Conservation (phyloP, 2,888 invertebrate species). For the Apamea epomidion region DNA sequence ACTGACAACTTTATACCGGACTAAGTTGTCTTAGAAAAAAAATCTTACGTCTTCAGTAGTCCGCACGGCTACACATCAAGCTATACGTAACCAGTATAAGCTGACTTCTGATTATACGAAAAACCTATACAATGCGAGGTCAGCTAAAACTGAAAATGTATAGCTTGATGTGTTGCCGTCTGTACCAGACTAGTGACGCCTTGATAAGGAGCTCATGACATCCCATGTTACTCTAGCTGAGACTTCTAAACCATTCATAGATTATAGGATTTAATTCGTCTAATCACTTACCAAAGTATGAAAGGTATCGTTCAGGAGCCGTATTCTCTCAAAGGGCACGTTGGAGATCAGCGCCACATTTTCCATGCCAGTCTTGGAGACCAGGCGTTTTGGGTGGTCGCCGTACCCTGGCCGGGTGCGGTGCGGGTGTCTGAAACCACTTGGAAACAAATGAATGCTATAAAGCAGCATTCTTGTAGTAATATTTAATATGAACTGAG, state of each 20-base stretch:
- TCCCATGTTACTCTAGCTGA: too few relatives aligned
- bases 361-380: constrained; percentile 84
- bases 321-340: constrained; percentile 86
- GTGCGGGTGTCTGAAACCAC: constrained; percentile 66
- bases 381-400: constrained; percentile 82
- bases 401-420: constrained; percentile 77
- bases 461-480: background rate
- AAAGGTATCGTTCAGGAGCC: constrained; percentile 86
- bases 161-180: too few relatives aligned
- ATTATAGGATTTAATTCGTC: background rate
- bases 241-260: background rate
- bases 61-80: too few relatives aligned
- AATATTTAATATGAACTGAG: background rate
- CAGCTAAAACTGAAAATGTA: too few relatives aligned
- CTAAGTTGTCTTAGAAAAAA: too few relatives aligned
- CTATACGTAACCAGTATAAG: too few relatives aligned
- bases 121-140: too few relatives aligned
- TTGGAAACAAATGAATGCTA: constrained; percentile 16
- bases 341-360: constrained; percentile 86
- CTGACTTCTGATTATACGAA: too few relatives aligned
- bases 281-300: constrained; percentile 83
- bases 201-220: too few relatives aligned
- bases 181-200: too few relatives aligned
- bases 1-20: too few relatives aligned
- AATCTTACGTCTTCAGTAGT: too few relatives aligned